Evolutionary conservation across 2,888 invertebrate species (phyloP).

Genomic region (Seira sanloemensis): DNA sequence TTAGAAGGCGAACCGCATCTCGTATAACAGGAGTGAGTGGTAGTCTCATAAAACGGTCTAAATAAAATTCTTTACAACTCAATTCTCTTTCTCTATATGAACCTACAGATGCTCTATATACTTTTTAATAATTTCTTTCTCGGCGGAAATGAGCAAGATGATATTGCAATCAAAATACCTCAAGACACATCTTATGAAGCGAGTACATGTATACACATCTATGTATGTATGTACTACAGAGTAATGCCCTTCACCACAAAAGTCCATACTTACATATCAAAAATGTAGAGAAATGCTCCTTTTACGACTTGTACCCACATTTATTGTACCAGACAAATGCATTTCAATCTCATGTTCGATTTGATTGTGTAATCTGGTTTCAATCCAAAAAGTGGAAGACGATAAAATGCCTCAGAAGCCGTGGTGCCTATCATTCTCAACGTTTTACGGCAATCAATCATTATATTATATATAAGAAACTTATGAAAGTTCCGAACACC

Average conservation of each 20-base stretch:
- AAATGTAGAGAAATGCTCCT: background rate
- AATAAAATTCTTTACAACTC: too few relatives aligned
- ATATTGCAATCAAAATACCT: too few relatives aligned
- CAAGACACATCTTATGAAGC: too few relatives aligned
- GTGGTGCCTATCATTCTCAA: background rate
- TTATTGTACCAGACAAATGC: constrained; percentile 53
- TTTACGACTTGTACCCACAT: constrained; percentile 53
- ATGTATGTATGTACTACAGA: background rate
- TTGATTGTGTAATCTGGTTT: constrained; percentile 41
- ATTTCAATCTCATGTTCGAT: constrained; percentile 49
- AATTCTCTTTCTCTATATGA: too few relatives aligned
- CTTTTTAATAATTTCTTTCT: background rate
- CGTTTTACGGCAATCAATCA: background rate
- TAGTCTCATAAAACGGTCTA: too few relatives aligned
- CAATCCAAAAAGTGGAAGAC: background rate
- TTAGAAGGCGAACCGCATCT: too few relatives aligned
- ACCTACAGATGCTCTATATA: background rate
- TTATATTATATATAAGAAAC: background rate
- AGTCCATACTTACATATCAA: background rate
- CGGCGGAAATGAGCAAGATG: background rate
- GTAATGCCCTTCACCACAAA: background rate
- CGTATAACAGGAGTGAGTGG: too few relatives aligned
- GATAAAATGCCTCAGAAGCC: background rate
- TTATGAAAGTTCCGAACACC: background rate
- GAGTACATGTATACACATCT: too few relatives aligned